phyloP scores from a whole-genome alignment of 2,888 invertebrate species.

The Tuta absoluta region DNA sequence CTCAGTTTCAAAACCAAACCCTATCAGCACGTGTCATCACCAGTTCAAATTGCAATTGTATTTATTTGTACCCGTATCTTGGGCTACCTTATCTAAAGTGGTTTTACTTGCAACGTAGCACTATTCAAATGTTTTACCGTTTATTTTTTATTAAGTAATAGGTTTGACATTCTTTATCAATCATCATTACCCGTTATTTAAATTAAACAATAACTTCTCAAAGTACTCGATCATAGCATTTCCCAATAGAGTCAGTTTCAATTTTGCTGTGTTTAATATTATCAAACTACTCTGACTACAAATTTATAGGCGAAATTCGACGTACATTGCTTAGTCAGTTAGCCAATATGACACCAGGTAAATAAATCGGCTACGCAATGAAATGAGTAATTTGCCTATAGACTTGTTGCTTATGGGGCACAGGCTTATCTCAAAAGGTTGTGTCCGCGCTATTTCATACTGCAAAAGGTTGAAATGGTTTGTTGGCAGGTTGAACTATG shows the following conservation, averaged over 20 bases:
- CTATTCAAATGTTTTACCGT: too few relatives aligned
- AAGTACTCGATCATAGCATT: conserved; percentile 1
- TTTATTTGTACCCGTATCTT: too few relatives aligned
- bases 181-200: not conserved
- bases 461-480: not conserved
- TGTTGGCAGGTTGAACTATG: conserved; percentile 18
- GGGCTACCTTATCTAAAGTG: too few relatives aligned
- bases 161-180: not conserved
- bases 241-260: not conserved
- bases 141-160: too few relatives aligned
- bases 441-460: conserved; percentile 16
- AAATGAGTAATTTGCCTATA: not conserved
- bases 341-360: not conserved
- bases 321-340: not conserved
- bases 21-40: too few relatives aligned
- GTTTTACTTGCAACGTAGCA: too few relatives aligned
- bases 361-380: not conserved
- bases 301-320: not conserved
- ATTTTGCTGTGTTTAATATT: not conserved
- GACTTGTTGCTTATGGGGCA: not conserved
- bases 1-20: too few relatives aligned
- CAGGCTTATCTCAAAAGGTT: not conserved
- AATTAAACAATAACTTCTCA: not conserved
- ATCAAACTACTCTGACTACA: not conserved
- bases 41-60: too few relatives aligned